A percentile compares a stretch with the other conserved stretches of the same genome.
These are phyloP conservation scores for Prolemur simus DNA, from an alignment of 2,113 vertebrate species.

Conservation along the genomic window DNA sequence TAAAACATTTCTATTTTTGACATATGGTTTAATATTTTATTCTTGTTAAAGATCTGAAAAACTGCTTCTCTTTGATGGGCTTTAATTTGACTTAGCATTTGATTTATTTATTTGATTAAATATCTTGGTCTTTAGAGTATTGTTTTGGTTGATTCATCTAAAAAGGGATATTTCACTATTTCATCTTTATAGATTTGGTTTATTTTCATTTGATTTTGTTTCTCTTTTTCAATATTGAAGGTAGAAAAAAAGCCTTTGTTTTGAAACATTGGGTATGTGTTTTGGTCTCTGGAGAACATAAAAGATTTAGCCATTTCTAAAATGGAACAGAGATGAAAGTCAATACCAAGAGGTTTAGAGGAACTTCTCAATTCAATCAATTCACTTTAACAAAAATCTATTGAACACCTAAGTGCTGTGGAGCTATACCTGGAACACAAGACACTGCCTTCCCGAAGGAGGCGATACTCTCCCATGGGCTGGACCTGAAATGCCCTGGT, in stretches of 20 bases:
- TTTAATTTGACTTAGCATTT: conserved; percentile 68
- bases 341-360: conserved; percentile 38
- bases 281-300: conserved; percentile 25
- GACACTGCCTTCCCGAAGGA: not conserved
- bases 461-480: not conserved
- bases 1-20: conserved; percentile 52
- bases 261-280: conserved; percentile 7
- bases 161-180: conserved; percentile 57
- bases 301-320: conserved; percentile 55
- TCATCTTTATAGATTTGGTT: conserved; percentile 52
- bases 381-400: conserved; percentile 58
- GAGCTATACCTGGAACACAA: not conserved
- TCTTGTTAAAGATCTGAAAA: conserved; percentile 69
- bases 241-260: conserved; percentile 31
- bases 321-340: conserved; percentile 49
- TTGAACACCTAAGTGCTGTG: not conserved
- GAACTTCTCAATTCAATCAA: conserved; percentile 66
- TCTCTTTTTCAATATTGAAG: conserved; percentile 33
- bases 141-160: conserved; percentile 57
- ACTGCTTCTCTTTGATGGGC: conserved; percentile 56
- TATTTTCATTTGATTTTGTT: conserved; percentile 46
- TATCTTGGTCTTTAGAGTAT: conserved; percentile 40
- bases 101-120: conserved; percentile 75
- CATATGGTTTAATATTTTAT: conserved; percentile 59
- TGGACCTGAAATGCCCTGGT: not conserved